A percentile compares a stretch with the other conserved stretches of the same genome.
Evolutionary conservation across 1,140 invertebrate species (phyloP).

Genomic region (Kradibia gibbosae): DNA sequence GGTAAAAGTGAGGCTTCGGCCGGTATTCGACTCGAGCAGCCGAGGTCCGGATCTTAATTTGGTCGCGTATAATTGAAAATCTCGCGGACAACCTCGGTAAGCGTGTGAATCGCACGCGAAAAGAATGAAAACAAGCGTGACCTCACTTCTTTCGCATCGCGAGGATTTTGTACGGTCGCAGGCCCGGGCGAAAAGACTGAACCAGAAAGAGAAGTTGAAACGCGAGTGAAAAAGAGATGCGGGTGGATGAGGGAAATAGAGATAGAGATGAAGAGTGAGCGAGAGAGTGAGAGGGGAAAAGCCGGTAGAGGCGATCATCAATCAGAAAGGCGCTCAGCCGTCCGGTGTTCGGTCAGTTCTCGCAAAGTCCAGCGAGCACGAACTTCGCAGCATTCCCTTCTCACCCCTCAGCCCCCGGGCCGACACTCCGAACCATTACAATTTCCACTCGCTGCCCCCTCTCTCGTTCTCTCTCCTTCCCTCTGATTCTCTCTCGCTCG

Average conservation of each 20-base stretch:
- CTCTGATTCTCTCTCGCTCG: not conserved
- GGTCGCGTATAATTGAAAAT: no score
- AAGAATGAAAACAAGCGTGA: slow-evolving; percentile 17
- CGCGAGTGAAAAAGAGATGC: not conserved
- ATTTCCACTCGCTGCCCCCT: no score
- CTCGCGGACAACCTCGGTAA: slow-evolving; percentile 15
- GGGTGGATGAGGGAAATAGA: not conserved
- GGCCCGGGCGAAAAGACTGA: not conserved
- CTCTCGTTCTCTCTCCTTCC: not conserved
- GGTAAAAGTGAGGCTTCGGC: not conserved
- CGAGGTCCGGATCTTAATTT: no score
- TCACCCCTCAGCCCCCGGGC: not conserved
- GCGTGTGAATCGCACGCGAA: slow-evolving; percentile 30
- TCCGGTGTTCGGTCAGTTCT: slow-evolving; percentile 44
- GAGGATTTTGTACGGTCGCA: not conserved
- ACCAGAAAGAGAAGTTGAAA: slow-evolving; percentile 23
- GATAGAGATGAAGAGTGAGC: not conserved
- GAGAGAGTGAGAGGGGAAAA: not conserved
- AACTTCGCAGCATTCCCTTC: slow-evolving; percentile 35
- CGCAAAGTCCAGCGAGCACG: slow-evolving; percentile 30
- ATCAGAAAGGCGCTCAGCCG: slow-evolving; percentile 53
- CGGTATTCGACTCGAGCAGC: not conserved
- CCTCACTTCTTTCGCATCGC: not conserved
- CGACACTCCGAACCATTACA: not conserved
- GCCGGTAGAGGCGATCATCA: slow-evolving; percentile 48